Base-by-base conservation (phyloP, 2,888 invertebrate genomes). In the Isotomurus palustris region DNA sequence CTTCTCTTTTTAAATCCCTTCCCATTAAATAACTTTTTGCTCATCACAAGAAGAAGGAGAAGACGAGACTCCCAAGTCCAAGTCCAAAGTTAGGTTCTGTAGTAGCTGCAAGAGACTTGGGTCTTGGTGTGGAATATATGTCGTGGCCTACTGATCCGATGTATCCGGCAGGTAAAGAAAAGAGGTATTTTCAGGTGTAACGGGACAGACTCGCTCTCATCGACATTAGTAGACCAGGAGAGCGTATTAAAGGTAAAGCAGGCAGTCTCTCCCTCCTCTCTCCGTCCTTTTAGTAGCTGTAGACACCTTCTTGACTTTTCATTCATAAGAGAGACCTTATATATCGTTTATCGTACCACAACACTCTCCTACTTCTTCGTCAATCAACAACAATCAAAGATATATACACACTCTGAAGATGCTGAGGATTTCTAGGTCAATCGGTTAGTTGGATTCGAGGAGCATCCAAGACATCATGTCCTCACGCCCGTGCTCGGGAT, bases 361-460 rank as follows among this genome's bases (percentile, higher is more conserved):
- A 22, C 43, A 22, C 22, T 10, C 8, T 32, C 14, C 8, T 32
- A 32, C 32, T 32, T 32, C 43, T 43, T 6, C 19, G 24, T 24
- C 6, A 12, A 43, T 24, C 21, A 43, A 43, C 43, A 43, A 43
- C 43, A 43, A 43, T 43, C 24, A 24, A 43, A 43, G 43, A 43
- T 43, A 19, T 19, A 43, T 6, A 40, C 38, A 43, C n/a, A n/a
- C n/a, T n/a, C n/a, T n/a, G 19, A 25, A 43, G 43, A 43, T 43
- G 43, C 43, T 22, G 19, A 48, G 53, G 53, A 57, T 62, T 62
- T 64, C 53, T 66, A 64, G 69, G 69, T 69, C 67, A 69, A 66
- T 67, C 64, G 67, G 68, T 70, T 70, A 70, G 70, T 70, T 64
- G 70, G 68, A 67, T 68, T 67, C 53, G 64, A 64, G 67, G 66